phyloP scores from a whole-genome alignment of 2,113 vertebrate genomes.

The Prinia subflava region DNA sequence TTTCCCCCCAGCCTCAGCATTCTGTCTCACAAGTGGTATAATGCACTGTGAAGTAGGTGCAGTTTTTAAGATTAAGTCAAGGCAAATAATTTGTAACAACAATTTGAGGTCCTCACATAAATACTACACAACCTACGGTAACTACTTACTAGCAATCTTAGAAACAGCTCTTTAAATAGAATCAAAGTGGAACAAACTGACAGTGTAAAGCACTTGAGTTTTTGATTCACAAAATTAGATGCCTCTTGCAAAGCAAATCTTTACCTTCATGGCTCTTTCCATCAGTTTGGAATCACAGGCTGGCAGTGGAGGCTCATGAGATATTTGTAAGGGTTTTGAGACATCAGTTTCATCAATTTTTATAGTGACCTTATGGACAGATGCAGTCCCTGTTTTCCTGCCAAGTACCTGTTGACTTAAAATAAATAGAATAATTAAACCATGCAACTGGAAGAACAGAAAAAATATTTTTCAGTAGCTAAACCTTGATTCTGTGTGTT shows the following conservation, averaged over 20 bases:
- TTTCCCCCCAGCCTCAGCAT: not conserved
- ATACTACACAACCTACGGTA: not conserved
- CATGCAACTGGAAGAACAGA: not conserved
- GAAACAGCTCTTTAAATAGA: not conserved
- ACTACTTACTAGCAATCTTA: not conserved
- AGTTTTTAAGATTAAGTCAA: not conserved
- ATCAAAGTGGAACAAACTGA: not conserved
- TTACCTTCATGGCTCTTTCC: constrained; percentile 97
- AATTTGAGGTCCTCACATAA: not conserved
- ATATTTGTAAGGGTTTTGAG: constrained; percentile 97
- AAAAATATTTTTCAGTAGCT: not conserved
- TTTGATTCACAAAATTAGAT: not conserved
- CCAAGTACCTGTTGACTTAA: constrained; percentile 95
- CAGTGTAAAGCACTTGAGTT: not conserved
- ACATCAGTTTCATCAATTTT: constrained; percentile 94
- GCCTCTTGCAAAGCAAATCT: not conserved
- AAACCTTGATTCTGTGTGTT: not conserved
- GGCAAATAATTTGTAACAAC: not conserved
- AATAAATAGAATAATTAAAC: constrained; percentile 44
- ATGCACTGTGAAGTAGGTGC: not conserved
- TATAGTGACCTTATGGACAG: constrained; percentile 95
- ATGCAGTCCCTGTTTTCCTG: constrained; percentile 91
- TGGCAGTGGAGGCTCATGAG: constrained; percentile 94
- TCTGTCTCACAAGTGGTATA: not conserved
- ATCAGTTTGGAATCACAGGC: constrained; percentile 92